Evolutionary conservation across 2,113 vertebrate genomes (phyloP).

Genomic region (Platichthys flesus): DNA sequence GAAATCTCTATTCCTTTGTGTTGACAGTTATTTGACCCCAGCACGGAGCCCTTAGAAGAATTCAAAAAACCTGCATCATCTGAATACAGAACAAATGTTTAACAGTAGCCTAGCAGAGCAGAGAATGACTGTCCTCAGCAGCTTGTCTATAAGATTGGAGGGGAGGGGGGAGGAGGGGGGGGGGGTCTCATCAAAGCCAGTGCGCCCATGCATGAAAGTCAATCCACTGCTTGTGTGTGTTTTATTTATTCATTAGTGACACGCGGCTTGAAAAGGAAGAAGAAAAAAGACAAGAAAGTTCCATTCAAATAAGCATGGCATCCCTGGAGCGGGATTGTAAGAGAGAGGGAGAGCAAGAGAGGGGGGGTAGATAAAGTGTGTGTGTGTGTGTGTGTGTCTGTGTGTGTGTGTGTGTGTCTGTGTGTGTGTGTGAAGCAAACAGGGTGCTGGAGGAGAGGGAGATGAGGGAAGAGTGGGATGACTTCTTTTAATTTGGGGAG

Average conservation of each 20-base stretch:
- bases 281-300: constrained; percentile 75
- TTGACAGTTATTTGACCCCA: constrained; percentile 39
- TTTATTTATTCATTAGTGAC: constrained; percentile 87
- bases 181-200: constrained; percentile 74
- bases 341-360: constrained; percentile 44
- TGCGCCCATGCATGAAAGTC: constrained; percentile 82
- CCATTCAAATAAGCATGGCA: constrained; percentile 83
- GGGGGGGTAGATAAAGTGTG: constrained; percentile 19
- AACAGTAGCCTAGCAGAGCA: constrained; percentile 47
- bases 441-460: constrained; percentile 66
- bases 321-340: constrained; percentile 73
- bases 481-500: constrained; percentile 84
- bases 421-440: constrained; percentile 40
- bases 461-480: constrained; percentile 79
- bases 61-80: constrained; percentile 53
- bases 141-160: constrained; percentile 58
- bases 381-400: constrained; percentile 14
- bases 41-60: constrained; percentile 18
- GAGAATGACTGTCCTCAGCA: constrained; percentile 75
- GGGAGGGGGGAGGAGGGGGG: background rate
- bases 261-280: constrained; percentile 73
- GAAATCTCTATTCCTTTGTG: constrained; percentile 13
- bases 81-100: constrained; percentile 60
- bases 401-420: constrained; percentile 23
- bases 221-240: constrained; percentile 81